phyloP scores from a whole-genome alignment of 2,888 invertebrate genomes.

The Exocentrus adspersus region DNA sequence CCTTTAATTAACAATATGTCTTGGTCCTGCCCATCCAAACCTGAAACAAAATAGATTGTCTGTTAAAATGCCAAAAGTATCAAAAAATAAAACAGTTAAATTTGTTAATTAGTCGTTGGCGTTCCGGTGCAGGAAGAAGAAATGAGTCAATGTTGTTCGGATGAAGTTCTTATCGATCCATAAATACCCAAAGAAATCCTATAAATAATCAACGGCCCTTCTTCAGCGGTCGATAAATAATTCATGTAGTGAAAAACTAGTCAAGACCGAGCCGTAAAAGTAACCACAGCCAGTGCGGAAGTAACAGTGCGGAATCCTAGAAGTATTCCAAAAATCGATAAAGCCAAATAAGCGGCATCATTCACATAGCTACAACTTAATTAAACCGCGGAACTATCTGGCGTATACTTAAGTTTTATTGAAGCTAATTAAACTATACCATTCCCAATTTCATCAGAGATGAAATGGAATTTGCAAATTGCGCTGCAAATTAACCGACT shows the following conservation, averaged over 20 bases:
- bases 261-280: constrained; percentile 1
- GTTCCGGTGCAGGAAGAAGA: too few species aligned
- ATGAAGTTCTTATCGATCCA: too few species aligned
- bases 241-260: neutral
- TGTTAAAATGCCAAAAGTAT: too few species aligned
- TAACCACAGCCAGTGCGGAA: constrained; percentile 3
- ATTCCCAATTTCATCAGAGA: constrained; percentile 58
- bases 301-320: constrained; percentile 4
- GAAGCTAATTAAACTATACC: constrained; percentile 60
- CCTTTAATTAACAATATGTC: too few species aligned
- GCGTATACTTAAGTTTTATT: constrained; percentile 59
- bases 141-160: too few species aligned
- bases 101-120: too few species aligned
- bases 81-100: too few species aligned
- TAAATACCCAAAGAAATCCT: too few species aligned
- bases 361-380: constrained; percentile 59
- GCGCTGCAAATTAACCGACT: constrained; percentile 47
- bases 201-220: too few species aligned
- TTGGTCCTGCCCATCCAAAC: too few species aligned
- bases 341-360: constrained; percentile 56
- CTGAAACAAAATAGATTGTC: too few species aligned
- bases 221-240: too few species aligned
- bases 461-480: constrained; percentile 55
- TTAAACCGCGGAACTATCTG: constrained; percentile 56
- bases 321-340: constrained; percentile 54